Conservation (phyloP, 2,797 vertebrate genomes). For the Antennarius maculatus region DNA sequence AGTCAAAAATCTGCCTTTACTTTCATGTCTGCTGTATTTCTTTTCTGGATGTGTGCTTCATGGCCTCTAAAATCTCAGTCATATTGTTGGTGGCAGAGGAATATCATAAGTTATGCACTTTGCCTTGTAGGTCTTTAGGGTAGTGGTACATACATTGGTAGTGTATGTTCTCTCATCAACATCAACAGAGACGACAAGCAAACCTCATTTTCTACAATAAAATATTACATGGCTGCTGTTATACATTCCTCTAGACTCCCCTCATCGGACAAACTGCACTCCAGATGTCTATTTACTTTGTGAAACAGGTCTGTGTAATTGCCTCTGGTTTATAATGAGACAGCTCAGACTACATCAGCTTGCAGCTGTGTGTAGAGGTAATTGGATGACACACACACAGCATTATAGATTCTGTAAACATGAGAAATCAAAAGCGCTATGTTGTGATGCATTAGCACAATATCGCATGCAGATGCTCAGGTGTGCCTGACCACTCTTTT, state of each 20-base stretch:
- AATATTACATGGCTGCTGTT: slow-evolving; percentile 1
- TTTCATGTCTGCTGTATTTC: not conserved
- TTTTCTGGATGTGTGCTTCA: too few species aligned
- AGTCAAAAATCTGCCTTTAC: not conserved
- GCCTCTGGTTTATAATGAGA: slow-evolving; percentile 62
- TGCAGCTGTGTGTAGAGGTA: slow-evolving; percentile 51
- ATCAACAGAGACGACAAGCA: not conserved
- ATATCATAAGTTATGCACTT: not conserved
- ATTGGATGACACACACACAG: slow-evolving; percentile 45
- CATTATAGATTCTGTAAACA: slow-evolving; percentile 21
- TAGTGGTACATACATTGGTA: not conserved
- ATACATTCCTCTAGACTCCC: slow-evolving; percentile 39
- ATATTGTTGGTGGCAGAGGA: not conserved
- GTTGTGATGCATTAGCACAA: not conserved
- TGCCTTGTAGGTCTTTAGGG: not conserved
- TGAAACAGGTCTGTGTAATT: slow-evolving; percentile 46
- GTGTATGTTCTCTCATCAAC: not conserved
- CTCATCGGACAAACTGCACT: slow-evolving; percentile 31
- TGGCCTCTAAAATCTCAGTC: too few species aligned
- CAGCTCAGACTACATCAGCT: slow-evolving; percentile 47
- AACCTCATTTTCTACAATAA: not conserved
- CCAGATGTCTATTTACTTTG: slow-evolving; percentile 29
- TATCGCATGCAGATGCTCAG: not conserved
- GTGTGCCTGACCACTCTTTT: slow-evolving; percentile 1
- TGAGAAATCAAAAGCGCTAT: slow-evolving; percentile 28